A percentile compares a stretch with the other conserved stretches of the same genome.
phyloP scores from a whole-genome alignment of 1,140 invertebrate species.

The Leguminivora glycinivorella region DNA sequence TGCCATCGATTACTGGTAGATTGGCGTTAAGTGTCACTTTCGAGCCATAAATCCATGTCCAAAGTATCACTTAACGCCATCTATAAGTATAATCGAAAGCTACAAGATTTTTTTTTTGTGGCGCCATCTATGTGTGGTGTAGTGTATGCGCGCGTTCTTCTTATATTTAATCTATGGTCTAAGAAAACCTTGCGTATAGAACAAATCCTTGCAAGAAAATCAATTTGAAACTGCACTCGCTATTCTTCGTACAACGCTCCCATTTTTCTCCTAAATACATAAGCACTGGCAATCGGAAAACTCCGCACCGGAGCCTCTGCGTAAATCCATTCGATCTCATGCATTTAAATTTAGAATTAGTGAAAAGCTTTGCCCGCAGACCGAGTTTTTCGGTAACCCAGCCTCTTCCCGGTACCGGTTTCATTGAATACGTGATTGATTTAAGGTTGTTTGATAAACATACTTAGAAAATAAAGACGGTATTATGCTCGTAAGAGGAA shows the following conservation, averaged over 20 bases:
- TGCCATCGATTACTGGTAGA: no score
- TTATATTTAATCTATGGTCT: no score
- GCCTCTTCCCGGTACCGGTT: conserved; percentile 54
- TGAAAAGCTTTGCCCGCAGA: conserved; percentile 63
- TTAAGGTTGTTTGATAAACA: conserved; percentile 51
- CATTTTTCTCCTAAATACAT: conserved; percentile 62
- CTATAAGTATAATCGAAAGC: no score
- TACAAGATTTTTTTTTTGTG: no score
- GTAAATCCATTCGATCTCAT: conserved; percentile 74
- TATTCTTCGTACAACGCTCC: conserved; percentile 46
- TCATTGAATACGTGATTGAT: conserved; percentile 68
- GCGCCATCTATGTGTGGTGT: no score
- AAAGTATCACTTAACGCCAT: no score
- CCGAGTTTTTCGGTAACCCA: conserved; percentile 63
- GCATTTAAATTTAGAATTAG: conserved; percentile 78
- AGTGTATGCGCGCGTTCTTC: no score
- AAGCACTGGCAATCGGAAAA: conserved; percentile 63
- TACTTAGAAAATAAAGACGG: conserved; percentile 32
- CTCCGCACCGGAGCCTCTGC: conserved; percentile 53
- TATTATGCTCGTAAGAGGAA: background rate
- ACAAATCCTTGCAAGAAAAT: conserved; percentile 40
- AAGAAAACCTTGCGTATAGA: background rate
- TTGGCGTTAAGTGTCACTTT: no score
- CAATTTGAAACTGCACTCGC: conserved; percentile 43
- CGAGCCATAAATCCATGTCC: no score